phyloP scores from a whole-genome alignment of 1,140 invertebrate species.

The Amphibalanus amphitrite region DNA sequence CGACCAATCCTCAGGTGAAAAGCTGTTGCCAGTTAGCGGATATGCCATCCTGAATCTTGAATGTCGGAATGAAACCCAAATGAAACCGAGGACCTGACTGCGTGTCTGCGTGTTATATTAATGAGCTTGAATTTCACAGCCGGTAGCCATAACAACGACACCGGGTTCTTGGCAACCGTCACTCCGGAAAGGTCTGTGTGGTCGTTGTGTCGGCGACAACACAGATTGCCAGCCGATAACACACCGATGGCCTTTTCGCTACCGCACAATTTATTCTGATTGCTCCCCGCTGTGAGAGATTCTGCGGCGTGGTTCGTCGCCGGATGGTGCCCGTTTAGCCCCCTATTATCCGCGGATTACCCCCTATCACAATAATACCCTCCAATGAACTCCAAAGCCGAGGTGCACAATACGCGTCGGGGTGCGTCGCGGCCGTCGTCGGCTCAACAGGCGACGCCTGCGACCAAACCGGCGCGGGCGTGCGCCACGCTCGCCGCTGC shows the following conservation, averaged over 20 bases:
- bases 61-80: no score
- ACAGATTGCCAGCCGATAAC: not conserved
- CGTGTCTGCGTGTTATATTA: not conserved
- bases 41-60: no score
- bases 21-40: no score
- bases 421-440: no score
- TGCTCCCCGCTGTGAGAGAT: not conserved
- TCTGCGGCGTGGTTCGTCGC: not conserved
- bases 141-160: not conserved
- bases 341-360: not conserved
- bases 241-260: not conserved
- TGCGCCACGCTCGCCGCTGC: no score
- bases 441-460: not conserved
- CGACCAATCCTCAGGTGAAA: no score
- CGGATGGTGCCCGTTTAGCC: not conserved
- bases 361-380: not conserved
- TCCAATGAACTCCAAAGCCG: not conserved
- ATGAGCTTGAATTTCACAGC: not conserved
- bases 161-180: not conserved
- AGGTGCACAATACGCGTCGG: not conserved
- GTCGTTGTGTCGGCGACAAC: not conserved
- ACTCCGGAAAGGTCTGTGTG: no score
- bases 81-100: no score
- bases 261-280: conserved; percentile 1
- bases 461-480: not conserved